Base-by-base conservation (phyloP, 30 jellyfish, hydroid and myxozoan genomes). In the Hydra vulgaris region DNA sequence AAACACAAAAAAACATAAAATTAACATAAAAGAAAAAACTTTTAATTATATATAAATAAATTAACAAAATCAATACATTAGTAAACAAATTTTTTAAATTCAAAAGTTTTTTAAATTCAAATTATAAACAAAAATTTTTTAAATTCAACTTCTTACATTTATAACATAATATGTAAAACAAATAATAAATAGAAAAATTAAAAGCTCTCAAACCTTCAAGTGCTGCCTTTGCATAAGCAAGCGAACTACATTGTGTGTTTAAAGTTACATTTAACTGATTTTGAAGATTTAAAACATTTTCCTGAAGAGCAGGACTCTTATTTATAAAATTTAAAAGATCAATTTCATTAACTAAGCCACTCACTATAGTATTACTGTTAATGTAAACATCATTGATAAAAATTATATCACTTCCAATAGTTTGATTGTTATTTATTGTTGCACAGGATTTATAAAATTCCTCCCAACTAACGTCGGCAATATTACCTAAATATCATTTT, bases 291-390 rank as follows among this genome's bases (percentile, higher is more conserved):
- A 16, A 23, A 15, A 78, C 22, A 15, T 54, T 52, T 0, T 17
- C 27, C 18, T 22, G 0, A 0, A 78, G 0, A 15, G 17, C 80
- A 1, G 85, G 85, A 53, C 80, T 53, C 21, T 78, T 8, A 15
- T 15, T 26, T 5, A 27, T 23, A 0, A 52, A 53, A 16, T 18
- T 7, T 7, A 81, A 78, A 25, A 78, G 40, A 69, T 86, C 89
- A 21, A 78, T 22, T 0, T 83, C 94, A 83, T 88, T 88, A 4
- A 66, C 73, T 26, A 76, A 68, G 24, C 93, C 94, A 40, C 68
- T 71, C n/a, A 88, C 66, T 0, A 27, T 1, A 25, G 74, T 27
- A 66, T 83, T 71, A 56, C 76, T 83, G 0, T 66, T 26, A 8
- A 78, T 74, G 54, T 20, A 53, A n/a, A 68, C 83, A 70, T 71